phyloP scores from a whole-genome alignment of 2,888 invertebrate species.

The Diploptera punctata region DNA sequence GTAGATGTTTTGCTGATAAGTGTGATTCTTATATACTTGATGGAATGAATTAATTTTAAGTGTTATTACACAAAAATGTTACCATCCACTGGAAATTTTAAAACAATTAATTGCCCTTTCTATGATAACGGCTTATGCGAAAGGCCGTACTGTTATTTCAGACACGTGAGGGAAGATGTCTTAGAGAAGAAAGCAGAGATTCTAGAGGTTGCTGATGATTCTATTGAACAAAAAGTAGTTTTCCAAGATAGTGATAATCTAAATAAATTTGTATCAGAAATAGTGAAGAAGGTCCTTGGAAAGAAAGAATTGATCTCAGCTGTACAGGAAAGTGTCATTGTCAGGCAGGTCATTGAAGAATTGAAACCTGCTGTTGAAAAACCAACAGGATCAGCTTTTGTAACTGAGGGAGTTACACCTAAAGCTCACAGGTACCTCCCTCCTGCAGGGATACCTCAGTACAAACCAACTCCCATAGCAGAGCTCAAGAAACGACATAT shows the following conservation, averaged over 20 bases:
- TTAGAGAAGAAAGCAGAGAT: too few relatives aligned
- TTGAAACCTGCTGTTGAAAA: slow-evolving; percentile 53
- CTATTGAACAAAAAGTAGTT: too few relatives aligned
- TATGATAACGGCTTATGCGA: slow-evolving; percentile 80
- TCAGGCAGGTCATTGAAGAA: slow-evolving; percentile 60
- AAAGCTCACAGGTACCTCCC: slow-evolving; percentile 7
- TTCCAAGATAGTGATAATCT: too few relatives aligned
- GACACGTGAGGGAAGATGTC: slow-evolving; percentile 82
- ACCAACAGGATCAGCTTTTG: slow-evolving; percentile 34
- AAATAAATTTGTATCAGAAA: slow-evolving; percentile 66
- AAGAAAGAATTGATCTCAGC: slow-evolving; percentile 42
- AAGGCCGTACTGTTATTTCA: slow-evolving; percentile 92
- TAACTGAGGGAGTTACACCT: not conserved
- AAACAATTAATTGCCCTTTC: slow-evolving; percentile 85
- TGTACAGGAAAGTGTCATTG: slow-evolving; percentile 49
- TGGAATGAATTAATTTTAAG: too few relatives aligned
- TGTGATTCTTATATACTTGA: too few relatives aligned
- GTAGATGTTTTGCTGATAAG: too few relatives aligned
- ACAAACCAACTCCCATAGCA: slow-evolving; percentile 71
- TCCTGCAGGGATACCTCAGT: slow-evolving; percentile 51
- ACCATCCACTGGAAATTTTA: slow-evolving; percentile 89
- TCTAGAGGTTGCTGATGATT: too few relatives aligned
- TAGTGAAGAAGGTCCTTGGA: slow-evolving; percentile 65
- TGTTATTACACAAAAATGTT: too few relatives aligned
- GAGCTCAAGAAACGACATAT: slow-evolving; percentile 59